These are phyloP conservation scores for Crotalus viridis DNA, from an alignment of 2,113 vertebrate genomes.

Conservation along the genomic window DNA sequence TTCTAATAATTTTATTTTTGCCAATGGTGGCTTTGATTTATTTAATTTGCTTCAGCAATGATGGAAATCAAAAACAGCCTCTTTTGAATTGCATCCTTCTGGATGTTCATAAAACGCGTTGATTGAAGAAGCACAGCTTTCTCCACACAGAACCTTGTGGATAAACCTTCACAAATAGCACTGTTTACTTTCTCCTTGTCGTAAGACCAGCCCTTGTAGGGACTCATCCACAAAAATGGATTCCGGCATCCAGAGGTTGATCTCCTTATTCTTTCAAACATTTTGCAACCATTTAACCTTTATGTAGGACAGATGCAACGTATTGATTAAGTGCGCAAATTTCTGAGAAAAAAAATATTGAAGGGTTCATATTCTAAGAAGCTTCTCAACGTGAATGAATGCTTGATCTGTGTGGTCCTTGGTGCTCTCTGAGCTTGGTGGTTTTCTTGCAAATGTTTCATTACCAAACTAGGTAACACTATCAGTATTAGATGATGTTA, in stretches of 20 bases:
- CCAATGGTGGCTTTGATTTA: background rate
- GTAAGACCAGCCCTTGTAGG: background rate
- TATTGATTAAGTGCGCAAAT: background rate
- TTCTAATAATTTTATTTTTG: background rate
- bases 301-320: rapidly evolving
- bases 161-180: background rate
- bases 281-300: background rate
- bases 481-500: background rate
- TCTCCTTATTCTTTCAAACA: background rate
- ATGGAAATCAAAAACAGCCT: background rate
- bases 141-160: background rate
- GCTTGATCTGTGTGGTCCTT: background rate
- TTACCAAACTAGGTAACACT: background rate
- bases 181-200: background rate
- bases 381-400: background rate
- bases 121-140: background rate
- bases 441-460: background rate
- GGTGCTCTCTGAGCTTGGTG: background rate
- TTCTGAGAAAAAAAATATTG: background rate
- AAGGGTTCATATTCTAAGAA: background rate
- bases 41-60: background rate
- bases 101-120: background rate
- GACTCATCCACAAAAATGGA: background rate
- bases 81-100: background rate
- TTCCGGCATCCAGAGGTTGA: background rate